Evolutionary conservation across 2,113 vertebrate genomes (phyloP), one percentile per base, ranked within the genome.

Genomic region (Anhinga anhinga): DNA sequence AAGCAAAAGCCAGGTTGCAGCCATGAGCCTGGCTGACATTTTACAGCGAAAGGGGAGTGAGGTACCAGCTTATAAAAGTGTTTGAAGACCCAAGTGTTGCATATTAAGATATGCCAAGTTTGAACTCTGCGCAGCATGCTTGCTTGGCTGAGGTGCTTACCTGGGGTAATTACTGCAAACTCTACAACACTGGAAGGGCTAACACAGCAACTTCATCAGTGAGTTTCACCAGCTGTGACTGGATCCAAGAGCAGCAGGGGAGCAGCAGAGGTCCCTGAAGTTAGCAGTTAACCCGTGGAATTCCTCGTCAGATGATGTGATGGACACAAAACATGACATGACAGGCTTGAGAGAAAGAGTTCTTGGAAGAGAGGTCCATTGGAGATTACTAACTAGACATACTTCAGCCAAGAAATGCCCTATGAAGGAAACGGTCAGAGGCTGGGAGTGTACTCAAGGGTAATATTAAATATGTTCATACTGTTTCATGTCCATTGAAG

Each of bases 81-180:
- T 93, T 94, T 97, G 91, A 93, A 87, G 74, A 61, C 70, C 19
- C 40, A n/a, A 84, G 74, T 74, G 69, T 94, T 91, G 62, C 14
- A 17, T 47, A 42, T 77, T 58, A 47, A 71, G 67, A 80, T 65
- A 77, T 3, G 7, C 18, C 56, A 84, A 30, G 34, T 72, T 44
- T 74, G 52, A 74, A 74, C 50, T 61, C 40, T 13, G 4, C 0
- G 0, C 52, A 70, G 36, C n/a, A 2, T 14, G 8, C 13, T 82
- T 1, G 0, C 72, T 71, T 94, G 93, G 77, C 88, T 91, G 83
- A 58, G 67, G n/a, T 81, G 26, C 23, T 69, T 63, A 50, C 42
- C 72, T 70, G 32, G 52, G 44, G 19, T 67, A 38, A 63, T 50
- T 61, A 23, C 16, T 86, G 59, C 74, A 72, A 50, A 79, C 14